Conservation (phyloP, 2,888 invertebrate species). For the Cotesia congregata region DNA sequence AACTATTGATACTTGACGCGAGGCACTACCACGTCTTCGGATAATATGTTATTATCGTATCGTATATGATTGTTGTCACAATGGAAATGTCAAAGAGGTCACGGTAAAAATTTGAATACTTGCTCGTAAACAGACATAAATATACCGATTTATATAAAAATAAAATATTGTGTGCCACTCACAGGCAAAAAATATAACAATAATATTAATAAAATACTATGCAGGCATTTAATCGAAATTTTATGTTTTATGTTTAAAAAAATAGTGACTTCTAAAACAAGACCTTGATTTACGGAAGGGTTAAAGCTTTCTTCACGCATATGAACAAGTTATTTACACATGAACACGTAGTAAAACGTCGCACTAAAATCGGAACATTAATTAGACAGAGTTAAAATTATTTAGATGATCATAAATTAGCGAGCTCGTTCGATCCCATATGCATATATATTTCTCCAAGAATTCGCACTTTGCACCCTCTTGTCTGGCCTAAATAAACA, state of each 20-base stretch:
- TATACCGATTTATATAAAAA: conserved; percentile 5
- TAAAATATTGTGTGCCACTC: neutral
- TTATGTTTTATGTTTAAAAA: neutral
- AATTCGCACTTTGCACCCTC: neutral
- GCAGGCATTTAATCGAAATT: neutral
- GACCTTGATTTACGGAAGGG: conserved; percentile 29
- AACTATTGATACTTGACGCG: too few species aligned
- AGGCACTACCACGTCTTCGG: too few species aligned
- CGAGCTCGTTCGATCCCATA: neutral
- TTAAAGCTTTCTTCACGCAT: conserved; percentile 23
- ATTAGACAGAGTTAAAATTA: conserved; percentile 23
- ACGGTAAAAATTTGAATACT: conserved; percentile 1
- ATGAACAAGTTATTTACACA: conserved; percentile 31
- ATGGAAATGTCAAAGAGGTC: conserved; percentile 11
- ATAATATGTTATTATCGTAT: neutral
- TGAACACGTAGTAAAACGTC: conserved; percentile 3
- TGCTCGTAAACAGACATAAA: conserved; percentile 24
- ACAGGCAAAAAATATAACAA: neutral
- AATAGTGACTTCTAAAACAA: conserved; percentile 6
- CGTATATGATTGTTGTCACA: conserved; percentile 19
- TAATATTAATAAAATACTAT: too few species aligned
- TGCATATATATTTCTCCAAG: neutral
- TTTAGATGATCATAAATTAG: neutral
- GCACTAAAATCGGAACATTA: conserved; percentile 29
- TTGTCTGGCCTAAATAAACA: neutral